phyloP scores from a whole-genome alignment of 2,888 invertebrate species.

The Lasioglossum zephyrum region DNA sequence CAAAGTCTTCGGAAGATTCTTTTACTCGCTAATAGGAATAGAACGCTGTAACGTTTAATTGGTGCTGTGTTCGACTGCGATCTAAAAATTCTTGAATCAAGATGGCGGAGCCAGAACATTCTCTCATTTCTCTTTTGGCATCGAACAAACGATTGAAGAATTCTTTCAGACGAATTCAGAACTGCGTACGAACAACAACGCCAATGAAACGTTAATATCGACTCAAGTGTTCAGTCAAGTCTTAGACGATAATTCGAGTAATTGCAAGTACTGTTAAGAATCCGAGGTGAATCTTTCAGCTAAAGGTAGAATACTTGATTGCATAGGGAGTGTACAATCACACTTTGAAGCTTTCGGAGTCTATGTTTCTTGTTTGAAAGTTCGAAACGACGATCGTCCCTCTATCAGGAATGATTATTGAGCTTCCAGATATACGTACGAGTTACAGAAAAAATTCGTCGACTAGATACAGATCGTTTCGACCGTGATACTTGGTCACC shows the following conservation, averaged over 20 bases:
- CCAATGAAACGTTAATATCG: slow-evolving; percentile 35
- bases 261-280: slow-evolving; percentile 8
- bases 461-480: slow-evolving; percentile 1
- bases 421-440: slow-evolving; percentile 27
- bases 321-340: slow-evolving; percentile 15
- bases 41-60: slow-evolving; percentile 29
- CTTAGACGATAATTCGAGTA: slow-evolving; percentile 6
- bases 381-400: slow-evolving; percentile 17
- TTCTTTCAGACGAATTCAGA: not conserved
- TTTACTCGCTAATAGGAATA: slow-evolving; percentile 56
- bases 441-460: slow-evolving; percentile 33
- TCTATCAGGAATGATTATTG: slow-evolving; percentile 37
- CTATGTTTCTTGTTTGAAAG: slow-evolving; percentile 2
- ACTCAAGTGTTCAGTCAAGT: slow-evolving; percentile 17
- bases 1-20: slow-evolving; percentile 30
- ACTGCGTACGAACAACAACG: not conserved
- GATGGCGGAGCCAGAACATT: not conserved
- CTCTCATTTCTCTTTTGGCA: not conserved
- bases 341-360: slow-evolving; percentile 18
- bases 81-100: not conserved
- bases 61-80: not conserved
- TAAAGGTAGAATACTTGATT: slow-evolving; percentile 31
- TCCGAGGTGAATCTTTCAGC: slow-evolving; percentile 15
- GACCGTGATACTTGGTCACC: not conserved
- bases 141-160: not conserved